Evolutionary conservation across 2,113 vertebrate genomes (phyloP).

Genomic region (Hippocampus zosterae): DNA sequence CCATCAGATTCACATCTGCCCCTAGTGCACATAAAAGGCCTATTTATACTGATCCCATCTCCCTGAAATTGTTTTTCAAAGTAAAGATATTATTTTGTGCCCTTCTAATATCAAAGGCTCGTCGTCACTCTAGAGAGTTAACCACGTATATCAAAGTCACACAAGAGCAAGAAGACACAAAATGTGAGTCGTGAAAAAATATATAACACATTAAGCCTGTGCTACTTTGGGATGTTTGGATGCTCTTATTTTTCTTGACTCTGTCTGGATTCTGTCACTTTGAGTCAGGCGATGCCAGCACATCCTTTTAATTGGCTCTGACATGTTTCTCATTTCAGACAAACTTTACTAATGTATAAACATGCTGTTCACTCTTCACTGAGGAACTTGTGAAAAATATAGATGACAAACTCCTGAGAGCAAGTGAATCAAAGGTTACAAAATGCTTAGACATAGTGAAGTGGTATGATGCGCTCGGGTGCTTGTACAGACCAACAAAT

Average conservation of each 20-base stretch:
- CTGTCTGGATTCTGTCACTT: conserved; percentile 63
- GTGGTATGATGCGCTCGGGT: conserved; percentile 28
- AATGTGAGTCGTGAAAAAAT: conserved; percentile 15
- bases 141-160: conserved; percentile 72
- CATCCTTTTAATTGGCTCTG: conserved; percentile 65
- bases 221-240: conserved; percentile 69
- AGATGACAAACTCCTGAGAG: conserved; percentile 64
- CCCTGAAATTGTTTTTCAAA: conserved; percentile 77
- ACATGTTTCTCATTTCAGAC: conserved; percentile 67
- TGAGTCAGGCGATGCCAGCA: conserved; percentile 56
- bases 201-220: conserved; percentile 57
- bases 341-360: conserved; percentile 71
- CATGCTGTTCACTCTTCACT: conserved; percentile 63
- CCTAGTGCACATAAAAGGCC: conserved; percentile 70
- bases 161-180: conserved; percentile 63
- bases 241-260: conserved; percentile 71
- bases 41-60: conserved; percentile 76
- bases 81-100: conserved; percentile 74
- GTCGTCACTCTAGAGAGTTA: conserved; percentile 61
- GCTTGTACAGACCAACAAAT: conserved; percentile 9
- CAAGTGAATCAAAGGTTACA: conserved; percentile 71
- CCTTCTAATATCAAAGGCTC: conserved; percentile 72
- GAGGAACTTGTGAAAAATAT: conserved; percentile 65
- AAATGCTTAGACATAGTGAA: conserved; percentile 64
- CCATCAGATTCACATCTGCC: conserved; percentile 70